A percentile compares a stretch with the other conserved stretches of the same genome.
Evolutionary conservation across 2,888 invertebrate species (phyloP).

Genomic region (Apotomis turbidana): DNA sequence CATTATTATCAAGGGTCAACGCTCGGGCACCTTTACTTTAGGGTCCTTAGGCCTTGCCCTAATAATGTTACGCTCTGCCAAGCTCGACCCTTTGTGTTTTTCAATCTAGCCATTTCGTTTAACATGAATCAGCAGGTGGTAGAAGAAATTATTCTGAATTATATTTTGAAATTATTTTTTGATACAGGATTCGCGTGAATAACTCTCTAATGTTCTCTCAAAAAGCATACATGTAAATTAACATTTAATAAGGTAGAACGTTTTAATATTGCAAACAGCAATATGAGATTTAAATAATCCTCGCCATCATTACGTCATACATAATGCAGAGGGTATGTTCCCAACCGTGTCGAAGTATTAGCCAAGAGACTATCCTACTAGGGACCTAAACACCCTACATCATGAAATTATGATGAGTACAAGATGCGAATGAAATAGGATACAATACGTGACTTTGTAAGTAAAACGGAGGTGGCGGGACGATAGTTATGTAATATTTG

Average conservation of each 20-base stretch:
- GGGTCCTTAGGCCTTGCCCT: conserved; percentile 26
- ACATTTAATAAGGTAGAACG: conserved; percentile 1
- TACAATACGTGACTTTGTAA: background rate
- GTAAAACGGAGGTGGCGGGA: too few relatives aligned
- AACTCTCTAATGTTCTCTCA: background rate
- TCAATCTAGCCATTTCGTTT: conserved; percentile 25
- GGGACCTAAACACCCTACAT: conserved; percentile 5
- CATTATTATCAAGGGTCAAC: conserved; percentile 25
- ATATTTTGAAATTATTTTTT: too few relatives aligned
- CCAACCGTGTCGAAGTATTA: conserved; percentile 29
- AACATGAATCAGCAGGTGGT: conserved; percentile 21
- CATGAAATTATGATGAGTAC: background rate
- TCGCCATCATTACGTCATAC: conserved; percentile 29
- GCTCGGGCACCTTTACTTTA: conserved; percentile 33
- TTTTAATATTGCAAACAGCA: conserved; percentile 27
- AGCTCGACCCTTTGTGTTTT: conserved; percentile 35
- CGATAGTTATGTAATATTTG: too few relatives aligned
- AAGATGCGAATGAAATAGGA: background rate
- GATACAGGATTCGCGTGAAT: background rate
- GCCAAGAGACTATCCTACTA: conserved; percentile 9
- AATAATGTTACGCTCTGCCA: conserved; percentile 34
- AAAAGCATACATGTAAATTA: background rate
- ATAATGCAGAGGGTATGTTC: conserved; percentile 31
- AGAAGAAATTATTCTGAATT: background rate
- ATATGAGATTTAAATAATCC: conserved; percentile 35